phyloP scores from a whole-genome alignment of 2,113 vertebrate species.

The Hystrix cristata region DNA sequence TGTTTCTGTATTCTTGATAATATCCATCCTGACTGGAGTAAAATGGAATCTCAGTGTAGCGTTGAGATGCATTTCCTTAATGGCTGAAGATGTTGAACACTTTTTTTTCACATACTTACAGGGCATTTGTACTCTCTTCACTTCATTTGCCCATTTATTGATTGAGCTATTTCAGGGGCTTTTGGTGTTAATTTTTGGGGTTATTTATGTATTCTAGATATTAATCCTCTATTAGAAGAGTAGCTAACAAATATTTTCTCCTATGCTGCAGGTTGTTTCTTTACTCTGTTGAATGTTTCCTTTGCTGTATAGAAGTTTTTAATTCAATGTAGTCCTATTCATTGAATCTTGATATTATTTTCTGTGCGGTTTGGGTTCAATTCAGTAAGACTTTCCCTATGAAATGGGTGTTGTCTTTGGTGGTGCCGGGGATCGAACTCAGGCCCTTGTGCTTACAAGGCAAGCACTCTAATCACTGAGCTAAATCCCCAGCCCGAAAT shows the following conservation, averaged over 20 bases:
- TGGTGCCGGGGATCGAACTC: no score
- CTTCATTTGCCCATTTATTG: not conserved
- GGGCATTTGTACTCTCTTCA: not conserved
- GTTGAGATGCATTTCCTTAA: not conserved
- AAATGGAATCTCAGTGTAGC: not conserved
- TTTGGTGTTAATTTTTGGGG: not conserved
- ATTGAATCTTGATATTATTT: not conserved
- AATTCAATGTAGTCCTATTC: not conserved
- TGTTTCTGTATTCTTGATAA: not conserved
- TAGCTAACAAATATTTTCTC: not conserved
- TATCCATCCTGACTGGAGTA: not conserved
- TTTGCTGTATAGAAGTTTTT: not conserved
- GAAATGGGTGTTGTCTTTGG: not conserved
- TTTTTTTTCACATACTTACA: not conserved
- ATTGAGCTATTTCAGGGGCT: not conserved
- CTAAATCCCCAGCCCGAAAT: no score
- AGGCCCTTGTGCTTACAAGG: no score
- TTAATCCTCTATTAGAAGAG: not conserved
- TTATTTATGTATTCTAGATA: not conserved
- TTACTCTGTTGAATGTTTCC: not conserved
- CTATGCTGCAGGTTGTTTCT: not conserved
- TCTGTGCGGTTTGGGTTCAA: not conserved
- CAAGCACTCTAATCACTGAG: no score
- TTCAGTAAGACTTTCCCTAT: not conserved
- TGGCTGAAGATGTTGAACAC: not conserved